Base-by-base conservation (phyloP, 2,113 vertebrate species). In the Cottus gobio region DNA sequence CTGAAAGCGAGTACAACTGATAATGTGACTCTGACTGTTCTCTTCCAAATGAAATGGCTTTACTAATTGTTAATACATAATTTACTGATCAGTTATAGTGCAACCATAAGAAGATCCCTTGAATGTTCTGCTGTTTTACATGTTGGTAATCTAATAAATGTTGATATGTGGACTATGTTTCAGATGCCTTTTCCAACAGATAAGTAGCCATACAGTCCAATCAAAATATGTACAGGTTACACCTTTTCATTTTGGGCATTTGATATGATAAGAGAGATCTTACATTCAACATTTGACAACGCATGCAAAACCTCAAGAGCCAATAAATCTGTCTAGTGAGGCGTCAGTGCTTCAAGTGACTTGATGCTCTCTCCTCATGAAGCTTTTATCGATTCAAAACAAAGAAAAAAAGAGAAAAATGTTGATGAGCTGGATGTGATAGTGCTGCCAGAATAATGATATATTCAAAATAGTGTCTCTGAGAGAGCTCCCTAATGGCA, bases 371-470 rank as follows among this genome's bases (percentile, higher is more conserved):
- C 70, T 79, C 84, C 76, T 74, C 77, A 37, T 83, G 71, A 70
- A 84, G 88, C 85, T 87, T 91, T 85, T 80, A 85, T 85, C 76
- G 79, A 69, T 90, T 91, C 85, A 81, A 87, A 84, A 83, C 70
- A 70, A 80, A 69, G 39, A 69, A 70, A 83, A 78, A 79, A 48
- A 68, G 44, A 69, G 73, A 88, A 71, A 88, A 88, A 86, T 83
- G 79, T 62, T 76, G 87, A 93, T 89, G 85, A 85, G 85, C 82
- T 82, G 60, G 69, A 85, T 78, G 80, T 52, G 90, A 82, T 83
- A 74, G 73, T 58, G 80, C 83, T 91, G 87, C 86, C 90, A 89
- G 82, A 85, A 86, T 87, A 86, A 93, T 91, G 82, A 91, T 90
- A 89, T 87, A 93, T 88, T 92, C 76, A 86, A 90, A 90, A 85